A percentile compares a stretch with the other conserved stretches of the same genome.
Conservation (phyloP, 2,888 invertebrate genomes). For the Chrysomela aeneicollis region DNA sequence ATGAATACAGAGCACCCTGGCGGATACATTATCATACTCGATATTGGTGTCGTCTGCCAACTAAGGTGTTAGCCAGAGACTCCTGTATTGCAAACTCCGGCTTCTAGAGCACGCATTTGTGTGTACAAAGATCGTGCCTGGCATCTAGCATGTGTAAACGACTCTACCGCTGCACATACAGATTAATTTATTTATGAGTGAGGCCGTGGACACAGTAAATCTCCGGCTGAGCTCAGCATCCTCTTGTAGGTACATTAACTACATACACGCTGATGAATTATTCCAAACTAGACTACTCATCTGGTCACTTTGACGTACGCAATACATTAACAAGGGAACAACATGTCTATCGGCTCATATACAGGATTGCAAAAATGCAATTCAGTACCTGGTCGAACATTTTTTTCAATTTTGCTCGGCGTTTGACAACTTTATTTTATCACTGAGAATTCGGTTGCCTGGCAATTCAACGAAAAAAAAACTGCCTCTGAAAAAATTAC, state of each 20-base stretch:
- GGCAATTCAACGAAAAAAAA: too few relatives aligned
- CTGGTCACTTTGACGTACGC: not conserved
- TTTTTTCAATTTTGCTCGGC: too few relatives aligned
- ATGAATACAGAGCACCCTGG: too few relatives aligned
- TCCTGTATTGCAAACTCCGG: conserved; percentile 22
- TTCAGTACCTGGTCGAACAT: too few relatives aligned
- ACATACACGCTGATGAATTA: not conserved
- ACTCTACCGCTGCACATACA: conserved; percentile 26
- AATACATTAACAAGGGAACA: too few relatives aligned
- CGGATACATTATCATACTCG: too few relatives aligned
- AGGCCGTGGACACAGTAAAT: not conserved
- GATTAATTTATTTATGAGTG: conserved; percentile 8
- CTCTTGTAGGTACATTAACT: not conserved
- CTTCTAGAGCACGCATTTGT: conserved; percentile 44
- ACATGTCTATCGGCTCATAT: too few relatives aligned
- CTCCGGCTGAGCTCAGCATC: not conserved
- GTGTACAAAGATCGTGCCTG: conserved; percentile 43
- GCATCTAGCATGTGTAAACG: conserved; percentile 36
- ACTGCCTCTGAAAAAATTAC: too few relatives aligned
- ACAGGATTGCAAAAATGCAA: too few relatives aligned
- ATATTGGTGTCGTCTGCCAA: too few relatives aligned
- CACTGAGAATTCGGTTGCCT: too few relatives aligned
- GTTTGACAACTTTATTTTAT: too few relatives aligned
- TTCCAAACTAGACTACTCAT: not conserved
- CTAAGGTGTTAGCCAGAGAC: not conserved